These are phyloP conservation scores for Platerodrilus igneus DNA, from an alignment of 2,888 invertebrate species.

Conservation along the genomic window DNA sequence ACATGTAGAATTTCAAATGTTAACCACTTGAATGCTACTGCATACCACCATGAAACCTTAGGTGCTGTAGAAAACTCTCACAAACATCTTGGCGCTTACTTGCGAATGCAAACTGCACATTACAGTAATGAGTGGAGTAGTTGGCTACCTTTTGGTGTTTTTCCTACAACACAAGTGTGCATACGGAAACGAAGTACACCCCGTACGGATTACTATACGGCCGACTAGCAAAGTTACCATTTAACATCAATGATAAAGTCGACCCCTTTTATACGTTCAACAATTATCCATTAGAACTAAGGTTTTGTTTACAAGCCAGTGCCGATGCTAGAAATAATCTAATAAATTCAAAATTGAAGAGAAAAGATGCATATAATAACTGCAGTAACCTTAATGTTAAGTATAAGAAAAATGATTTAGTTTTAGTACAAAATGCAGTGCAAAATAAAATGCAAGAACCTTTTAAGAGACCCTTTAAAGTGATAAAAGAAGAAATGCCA, in stretches of 20 bases:
- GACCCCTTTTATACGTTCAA: slow-evolving; percentile 20
- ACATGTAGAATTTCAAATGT: slow-evolving; percentile 16
- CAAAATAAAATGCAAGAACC: slow-evolving; percentile 1
- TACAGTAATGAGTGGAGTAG: slow-evolving; percentile 21
- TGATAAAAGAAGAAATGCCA: neutral
- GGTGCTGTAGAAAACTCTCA: slow-evolving; percentile 23
- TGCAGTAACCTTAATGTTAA: slow-evolving; percentile 1
- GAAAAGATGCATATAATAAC: slow-evolving; percentile 3
- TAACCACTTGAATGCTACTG: too few species aligned
- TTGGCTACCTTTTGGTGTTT: slow-evolving; percentile 29
- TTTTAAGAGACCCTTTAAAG: slow-evolving; percentile 1
- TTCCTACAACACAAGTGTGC: slow-evolving; percentile 26
- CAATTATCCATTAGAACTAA: slow-evolving; percentile 26
- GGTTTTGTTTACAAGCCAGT: slow-evolving; percentile 23
- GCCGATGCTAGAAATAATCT: slow-evolving; percentile 20
- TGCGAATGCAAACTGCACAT: slow-evolving; percentile 15
- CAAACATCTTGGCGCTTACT: slow-evolving; percentile 22
- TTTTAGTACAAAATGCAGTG: slow-evolving; percentile 4
- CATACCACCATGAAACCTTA: slow-evolving; percentile 10
- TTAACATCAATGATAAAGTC: slow-evolving; percentile 13
- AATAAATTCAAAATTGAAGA: slow-evolving; percentile 11
- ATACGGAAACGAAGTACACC: slow-evolving; percentile 26
- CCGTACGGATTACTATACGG: slow-evolving; percentile 27
- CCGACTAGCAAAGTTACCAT: slow-evolving; percentile 18
- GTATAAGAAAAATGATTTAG: slow-evolving; percentile 4